Evolutionary conservation across 2,113 vertebrate genomes (phyloP).

Genomic region (Daboia siamensis): DNA sequence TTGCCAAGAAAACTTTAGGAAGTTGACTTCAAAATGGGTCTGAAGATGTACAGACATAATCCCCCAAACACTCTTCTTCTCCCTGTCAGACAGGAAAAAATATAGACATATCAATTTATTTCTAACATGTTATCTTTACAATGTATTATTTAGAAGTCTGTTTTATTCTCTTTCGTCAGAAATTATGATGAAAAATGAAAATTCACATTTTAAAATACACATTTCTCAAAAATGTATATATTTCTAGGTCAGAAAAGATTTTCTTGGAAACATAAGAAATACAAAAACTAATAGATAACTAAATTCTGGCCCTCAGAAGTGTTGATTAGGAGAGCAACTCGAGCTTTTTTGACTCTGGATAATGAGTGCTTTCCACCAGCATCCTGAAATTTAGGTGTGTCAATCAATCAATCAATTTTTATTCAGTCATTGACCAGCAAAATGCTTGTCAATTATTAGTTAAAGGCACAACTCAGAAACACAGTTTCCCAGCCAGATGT

Average conservation of each 20-base stretch:
- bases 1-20: neutral
- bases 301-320: neutral
- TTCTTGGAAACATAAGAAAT: neutral
- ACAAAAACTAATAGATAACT: neutral
- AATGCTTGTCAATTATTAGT: neutral
- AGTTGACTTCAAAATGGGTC: neutral
- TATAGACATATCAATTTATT: neutral
- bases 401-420: neutral
- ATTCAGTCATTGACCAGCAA: neutral
- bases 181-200: neutral
- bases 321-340: neutral
- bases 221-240: neutral
- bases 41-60: neutral
- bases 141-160: neutral
- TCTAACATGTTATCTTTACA: neutral
- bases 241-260: neutral
- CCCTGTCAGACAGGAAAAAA: neutral
- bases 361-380: neutral
- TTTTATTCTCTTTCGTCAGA: neutral
- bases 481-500: neutral
- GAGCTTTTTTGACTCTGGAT: neutral
- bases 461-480: neutral
- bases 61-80: neutral
- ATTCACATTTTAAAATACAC: neutral
- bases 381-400: neutral